phyloP scores from a whole-genome alignment of 1,140 invertebrate species.

The Pogonus chalceus region DNA sequence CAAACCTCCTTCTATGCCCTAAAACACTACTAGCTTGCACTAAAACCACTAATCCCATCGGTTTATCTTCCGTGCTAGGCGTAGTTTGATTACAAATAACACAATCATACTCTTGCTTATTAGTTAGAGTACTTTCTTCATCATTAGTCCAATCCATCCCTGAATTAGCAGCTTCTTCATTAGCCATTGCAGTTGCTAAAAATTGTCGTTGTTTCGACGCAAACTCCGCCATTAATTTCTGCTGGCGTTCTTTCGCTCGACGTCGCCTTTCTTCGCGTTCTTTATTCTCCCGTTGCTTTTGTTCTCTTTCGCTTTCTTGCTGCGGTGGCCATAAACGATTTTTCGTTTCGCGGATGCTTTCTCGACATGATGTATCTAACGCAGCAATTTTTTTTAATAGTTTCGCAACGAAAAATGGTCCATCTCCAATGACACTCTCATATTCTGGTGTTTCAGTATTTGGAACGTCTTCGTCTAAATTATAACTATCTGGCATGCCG shows the following conservation, averaged over 20 bases:
- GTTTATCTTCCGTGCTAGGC: slow-evolving; percentile 71
- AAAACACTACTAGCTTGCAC: slow-evolving; percentile 77
- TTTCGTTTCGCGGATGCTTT: slow-evolving; percentile 55
- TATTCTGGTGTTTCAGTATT: slow-evolving; percentile 16
- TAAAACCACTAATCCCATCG: slow-evolving; percentile 82
- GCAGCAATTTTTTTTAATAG: slow-evolving; percentile 62
- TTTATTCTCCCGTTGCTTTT: slow-evolving; percentile 55
- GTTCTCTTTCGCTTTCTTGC: slow-evolving; percentile 65
- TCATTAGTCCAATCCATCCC: slow-evolving; percentile 60
- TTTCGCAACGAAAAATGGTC: slow-evolving; percentile 73
- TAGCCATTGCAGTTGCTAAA: slow-evolving; percentile 74
- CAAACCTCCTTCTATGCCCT: slow-evolving; percentile 55
- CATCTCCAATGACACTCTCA: slow-evolving; percentile 61
- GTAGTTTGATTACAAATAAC: slow-evolving; percentile 91
- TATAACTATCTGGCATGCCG: slow-evolving; percentile 69
- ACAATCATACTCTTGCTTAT: slow-evolving; percentile 81
- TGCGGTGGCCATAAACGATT: slow-evolving; percentile 66
- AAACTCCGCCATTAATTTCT: slow-evolving; percentile 88
- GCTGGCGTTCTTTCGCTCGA: slow-evolving; percentile 78
- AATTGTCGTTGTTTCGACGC: slow-evolving; percentile 84
- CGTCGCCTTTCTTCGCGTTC: slow-evolving; percentile 72
- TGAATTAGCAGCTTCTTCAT: slow-evolving; percentile 33
- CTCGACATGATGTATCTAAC: slow-evolving; percentile 57
- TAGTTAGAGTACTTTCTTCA: slow-evolving; percentile 40
- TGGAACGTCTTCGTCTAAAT: slow-evolving; percentile 38